Evolutionary conservation across 2,113 vertebrate species (phyloP), one percentile per base, ranked within the genome.

Genomic region (Struthidea cinerea): DNA sequence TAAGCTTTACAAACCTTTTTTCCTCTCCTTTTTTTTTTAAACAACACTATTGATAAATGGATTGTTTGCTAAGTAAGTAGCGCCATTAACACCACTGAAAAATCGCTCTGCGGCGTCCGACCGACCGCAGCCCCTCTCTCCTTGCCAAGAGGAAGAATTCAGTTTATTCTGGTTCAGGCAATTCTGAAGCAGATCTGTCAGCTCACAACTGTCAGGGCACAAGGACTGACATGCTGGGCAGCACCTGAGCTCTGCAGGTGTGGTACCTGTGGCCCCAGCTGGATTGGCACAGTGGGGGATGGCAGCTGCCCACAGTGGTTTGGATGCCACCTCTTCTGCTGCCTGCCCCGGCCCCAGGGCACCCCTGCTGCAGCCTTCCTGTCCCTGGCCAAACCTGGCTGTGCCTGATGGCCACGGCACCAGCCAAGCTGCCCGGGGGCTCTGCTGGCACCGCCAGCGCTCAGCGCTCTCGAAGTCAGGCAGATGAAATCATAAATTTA

Each of bases 401-500:
- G 30, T 73, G 92, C 80, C 89, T 16, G 37, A 78, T 5, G 44
- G 93, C 81, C 63, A 88, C 74, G 35, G 94, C 83, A 64, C 60
- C 94, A 33, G 49, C 46, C 33, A 78, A 78, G 86, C 82, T 95
- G 93, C 86, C 78, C 3, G 19, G 83, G 77, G 92, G 91, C 35
- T 97, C 95, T 80, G 56, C 92, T 95, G 35, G 97, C 96, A 96
- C 82, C 56, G 71, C 97, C 93, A 97, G 98, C 90, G 52, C 98
- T 94, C 97, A 97, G 96, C 91, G 84, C 98, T 98, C 98, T 98
- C 97, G 95, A 98, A 98, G 98, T 98, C 98, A 98, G 98, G 98
- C 97, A 98, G 98, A 98, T 98, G 98, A 98, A 98, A 99, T 99
- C 98, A 99, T 99, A 99, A 99, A 99, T 99, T 98, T 98, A 98